A percentile compares a stretch with the other conserved stretches of the same genome.
phyloP scores from a whole-genome alignment of 2,113 vertebrate genomes.

The Chloebia gouldiae region DNA sequence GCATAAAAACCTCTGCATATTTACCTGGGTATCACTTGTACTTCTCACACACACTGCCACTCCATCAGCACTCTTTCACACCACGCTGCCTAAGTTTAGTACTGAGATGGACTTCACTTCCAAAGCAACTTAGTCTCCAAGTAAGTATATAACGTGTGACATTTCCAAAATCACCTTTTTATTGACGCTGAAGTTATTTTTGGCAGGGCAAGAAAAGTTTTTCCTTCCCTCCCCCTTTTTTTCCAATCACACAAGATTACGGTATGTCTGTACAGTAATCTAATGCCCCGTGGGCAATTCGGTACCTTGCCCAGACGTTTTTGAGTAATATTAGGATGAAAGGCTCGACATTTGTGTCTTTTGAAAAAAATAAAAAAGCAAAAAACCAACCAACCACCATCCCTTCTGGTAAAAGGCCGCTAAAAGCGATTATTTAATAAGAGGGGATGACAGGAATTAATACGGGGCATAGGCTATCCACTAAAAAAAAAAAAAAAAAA shows the following conservation, averaged over 20 bases:
- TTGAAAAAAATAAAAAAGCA: too few species aligned
- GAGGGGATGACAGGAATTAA: neutral
- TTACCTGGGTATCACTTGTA: neutral
- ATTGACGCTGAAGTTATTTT: constrained; percentile 31
- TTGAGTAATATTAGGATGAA: neutral
- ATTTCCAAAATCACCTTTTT: constrained; percentile 19
- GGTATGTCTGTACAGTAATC: constrained; percentile 12
- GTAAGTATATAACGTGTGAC: neutral
- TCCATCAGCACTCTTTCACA: neutral
- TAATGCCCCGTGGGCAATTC: neutral
- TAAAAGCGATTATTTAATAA: neutral
- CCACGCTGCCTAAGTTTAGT: neutral
- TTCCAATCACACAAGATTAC: constrained; percentile 2
- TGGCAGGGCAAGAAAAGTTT: constrained; percentile 12
- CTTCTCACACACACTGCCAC: neutral
- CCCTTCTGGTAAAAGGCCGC: neutral
- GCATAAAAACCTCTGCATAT: neutral
- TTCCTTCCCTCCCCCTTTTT: neutral
- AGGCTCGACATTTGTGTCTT: neutral
- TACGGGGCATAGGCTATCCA: fast-evolving
- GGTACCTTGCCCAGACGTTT: neutral
- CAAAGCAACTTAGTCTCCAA: neutral
- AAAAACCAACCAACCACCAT: neutral
- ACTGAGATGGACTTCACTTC: neutral
- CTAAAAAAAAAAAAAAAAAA: fast-evolving